Base-by-base conservation (phyloP, 2,113 vertebrate genomes). In the Vicugna pacos region DNA sequence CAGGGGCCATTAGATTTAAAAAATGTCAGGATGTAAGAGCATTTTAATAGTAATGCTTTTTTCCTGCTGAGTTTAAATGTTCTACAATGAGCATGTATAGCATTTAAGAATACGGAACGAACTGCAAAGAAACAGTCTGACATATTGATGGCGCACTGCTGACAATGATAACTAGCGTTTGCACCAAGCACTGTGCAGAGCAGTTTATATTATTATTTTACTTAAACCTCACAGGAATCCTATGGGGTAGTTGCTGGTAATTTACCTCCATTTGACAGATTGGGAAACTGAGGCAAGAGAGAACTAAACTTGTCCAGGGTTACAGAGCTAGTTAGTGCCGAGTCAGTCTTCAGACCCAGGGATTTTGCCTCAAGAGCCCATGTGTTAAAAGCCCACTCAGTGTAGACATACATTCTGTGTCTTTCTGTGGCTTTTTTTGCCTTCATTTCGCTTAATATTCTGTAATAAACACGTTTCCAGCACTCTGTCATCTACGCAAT, bases 401-500 rank as follows among this genome's bases (percentile, higher is more conserved):
- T 20, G 42, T 77, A 70, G 48, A 48, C 6, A 22, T 64, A 38
- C 13, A 32, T 62, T 69, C 19, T 67, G 46, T 46, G 24, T 22
- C 15, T 5, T 2, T 14, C 1, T 58, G n/a, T 26, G 13, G 32
- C 26, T 67, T 75, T 32, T 67, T 75, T 80, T 15, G 6, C 26
- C 86, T 83, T 94, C 62, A 58, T 65, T 93, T 95, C 42, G 80
- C 6, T 75, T 75, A 48, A n/a, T 54, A 54, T 38, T 70, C 28
- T 80, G 5, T 46, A 75, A 12, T 64, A 69, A 82, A 38, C 24
- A 8, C 32, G 5, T 62, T 79, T 67, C 50, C 24, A 77, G 35
- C 9, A 46, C 52, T 95, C 69, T 77, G 28, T 56, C 32, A 30
- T 67, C 20, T 48, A 75, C n/a, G 77, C 73, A 26, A 8, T 58